Percentiles rank a stretch among this genome's conserved stretches.
phyloP scores from a whole-genome alignment of 2,888 invertebrate species.

The Colletes collaris region DNA sequence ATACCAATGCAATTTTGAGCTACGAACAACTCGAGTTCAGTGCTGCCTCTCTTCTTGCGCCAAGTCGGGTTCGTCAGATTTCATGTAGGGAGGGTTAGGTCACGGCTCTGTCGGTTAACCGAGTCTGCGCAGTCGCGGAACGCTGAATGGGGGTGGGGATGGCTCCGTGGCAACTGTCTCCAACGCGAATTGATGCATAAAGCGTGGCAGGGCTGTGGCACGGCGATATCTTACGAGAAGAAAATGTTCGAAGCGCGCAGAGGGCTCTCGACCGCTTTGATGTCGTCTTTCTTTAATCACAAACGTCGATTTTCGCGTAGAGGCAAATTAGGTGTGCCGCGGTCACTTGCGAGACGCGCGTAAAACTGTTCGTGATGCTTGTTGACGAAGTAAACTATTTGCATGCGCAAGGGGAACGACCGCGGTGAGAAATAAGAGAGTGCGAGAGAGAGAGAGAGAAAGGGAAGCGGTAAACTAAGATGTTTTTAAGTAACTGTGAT shows the following conservation, averaged over 20 bases:
- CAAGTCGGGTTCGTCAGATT: too few species aligned
- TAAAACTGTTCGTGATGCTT: conserved; percentile 18
- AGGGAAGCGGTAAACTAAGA: conserved; percentile 57
- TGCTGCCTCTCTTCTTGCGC: too few species aligned
- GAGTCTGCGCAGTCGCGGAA: too few species aligned
- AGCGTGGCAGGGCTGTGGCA: background rate
- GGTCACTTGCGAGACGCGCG: background rate
- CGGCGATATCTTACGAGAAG: too few species aligned
- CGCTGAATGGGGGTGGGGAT: too few species aligned
- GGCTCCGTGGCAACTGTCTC: too few species aligned
- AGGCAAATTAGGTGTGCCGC: background rate
- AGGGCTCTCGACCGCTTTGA: conserved; percentile 5
- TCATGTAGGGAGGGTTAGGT: too few species aligned
- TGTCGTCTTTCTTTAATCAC: background rate
- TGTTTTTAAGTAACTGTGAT: conserved; percentile 81
- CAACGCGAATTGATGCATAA: background rate
- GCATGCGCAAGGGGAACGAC: background rate
- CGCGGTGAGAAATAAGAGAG: background rate
- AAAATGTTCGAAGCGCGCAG: background rate
- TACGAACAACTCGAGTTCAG: too few species aligned
- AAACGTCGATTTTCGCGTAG: conserved; percentile 5
- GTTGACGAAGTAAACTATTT: conserved; percentile 1
- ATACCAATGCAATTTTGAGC: background rate
- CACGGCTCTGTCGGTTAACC: too few species aligned
- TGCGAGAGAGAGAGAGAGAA: conserved; percentile 1